Conservation (phyloP, 2,113 vertebrate genomes). For the Phaethornis superciliosus region DNA sequence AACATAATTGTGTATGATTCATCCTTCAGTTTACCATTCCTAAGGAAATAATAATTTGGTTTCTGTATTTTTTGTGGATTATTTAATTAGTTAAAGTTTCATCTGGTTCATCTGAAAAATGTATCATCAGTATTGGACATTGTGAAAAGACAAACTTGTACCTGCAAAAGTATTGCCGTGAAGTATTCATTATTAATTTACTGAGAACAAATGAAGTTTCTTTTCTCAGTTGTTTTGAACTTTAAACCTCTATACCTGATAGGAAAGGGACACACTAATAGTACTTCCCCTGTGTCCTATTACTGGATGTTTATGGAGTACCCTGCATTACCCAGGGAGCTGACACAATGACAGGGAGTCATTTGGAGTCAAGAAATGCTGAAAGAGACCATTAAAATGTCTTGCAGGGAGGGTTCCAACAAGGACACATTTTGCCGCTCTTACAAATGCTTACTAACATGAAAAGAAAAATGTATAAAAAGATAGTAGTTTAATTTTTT, state of each 20-base stretch:
- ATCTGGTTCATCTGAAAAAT: conserved; percentile 35
- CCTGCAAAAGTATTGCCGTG: conserved; percentile 58
- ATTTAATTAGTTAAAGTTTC: conserved; percentile 31
- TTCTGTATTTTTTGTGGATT: conserved; percentile 50
- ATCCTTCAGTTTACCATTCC: not conserved
- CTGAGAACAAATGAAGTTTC: conserved; percentile 81
- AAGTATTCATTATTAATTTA: conserved; percentile 82
- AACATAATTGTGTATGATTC: not conserved
- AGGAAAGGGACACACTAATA: conserved; percentile 79
- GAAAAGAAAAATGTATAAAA: conserved; percentile 56
- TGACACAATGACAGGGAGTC: conserved; percentile 83
- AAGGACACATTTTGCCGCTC: conserved; percentile 67
- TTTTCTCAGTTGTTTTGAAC: conserved; percentile 81
- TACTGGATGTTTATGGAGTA: conserved; percentile 84
- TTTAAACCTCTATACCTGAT: conserved; percentile 79
- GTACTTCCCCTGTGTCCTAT: conserved; percentile 84
- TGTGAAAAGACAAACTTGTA: conserved; percentile 44
- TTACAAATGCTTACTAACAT: conserved; percentile 53
- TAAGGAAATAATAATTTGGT: conserved; percentile 18
- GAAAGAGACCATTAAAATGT: conserved; percentile 83
- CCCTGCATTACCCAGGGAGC: conserved; percentile 79
- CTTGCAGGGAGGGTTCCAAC: conserved; percentile 71
- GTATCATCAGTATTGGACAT: not conserved
- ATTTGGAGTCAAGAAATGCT: conserved; percentile 82
- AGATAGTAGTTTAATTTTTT: not conserved